Percentiles rank a stretch among this genome's conserved stretches.
phyloP scores from a whole-genome alignment of 2,888 invertebrate genomes.

The Scrobipalpa costella region DNA sequence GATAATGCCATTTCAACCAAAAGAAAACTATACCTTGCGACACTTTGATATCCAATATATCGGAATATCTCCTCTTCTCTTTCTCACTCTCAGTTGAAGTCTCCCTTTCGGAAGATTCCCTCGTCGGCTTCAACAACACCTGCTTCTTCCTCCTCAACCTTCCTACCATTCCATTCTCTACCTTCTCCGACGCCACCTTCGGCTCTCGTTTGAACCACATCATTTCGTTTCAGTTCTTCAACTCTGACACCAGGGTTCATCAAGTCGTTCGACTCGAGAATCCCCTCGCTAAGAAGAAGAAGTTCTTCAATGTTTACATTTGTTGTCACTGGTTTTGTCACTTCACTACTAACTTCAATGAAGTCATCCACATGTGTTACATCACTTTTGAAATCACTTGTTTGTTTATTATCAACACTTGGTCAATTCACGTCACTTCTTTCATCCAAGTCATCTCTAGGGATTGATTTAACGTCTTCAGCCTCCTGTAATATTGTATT shows the following conservation, averaged over 20 bases:
- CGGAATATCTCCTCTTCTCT: slow-evolving; percentile 70
- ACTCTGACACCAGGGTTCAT: no score
- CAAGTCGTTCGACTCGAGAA: no score
- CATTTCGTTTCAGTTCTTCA: slow-evolving; percentile 44
- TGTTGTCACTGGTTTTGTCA: slow-evolving; percentile 9
- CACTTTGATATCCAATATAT: slow-evolving; percentile 71
- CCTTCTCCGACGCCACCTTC: slow-evolving; percentile 64
- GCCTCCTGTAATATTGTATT: slow-evolving; percentile 32
- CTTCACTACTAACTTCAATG: background rate
- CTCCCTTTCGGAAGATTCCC: slow-evolving; percentile 74
- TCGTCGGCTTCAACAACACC: slow-evolving; percentile 62
- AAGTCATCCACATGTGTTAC: background rate
- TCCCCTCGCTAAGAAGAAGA: no score
- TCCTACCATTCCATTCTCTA: slow-evolving; percentile 63
- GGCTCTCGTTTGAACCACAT: slow-evolving; percentile 78
- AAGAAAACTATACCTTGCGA: slow-evolving; percentile 60
- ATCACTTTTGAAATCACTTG: background rate
- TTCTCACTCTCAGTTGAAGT: slow-evolving; percentile 75
- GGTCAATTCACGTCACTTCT: slow-evolving; percentile 24
- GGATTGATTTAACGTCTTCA: slow-evolving; percentile 17
- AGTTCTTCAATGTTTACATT: background rate
- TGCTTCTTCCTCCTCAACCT: slow-evolving; percentile 71
- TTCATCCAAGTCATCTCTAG: slow-evolving; percentile 21
- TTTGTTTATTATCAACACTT: background rate
- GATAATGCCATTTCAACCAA: background rate